Evolutionary conservation across 92 coral and sea anemone genomes (phyloP).

Genomic region (Phenganax stokvisi): DNA sequence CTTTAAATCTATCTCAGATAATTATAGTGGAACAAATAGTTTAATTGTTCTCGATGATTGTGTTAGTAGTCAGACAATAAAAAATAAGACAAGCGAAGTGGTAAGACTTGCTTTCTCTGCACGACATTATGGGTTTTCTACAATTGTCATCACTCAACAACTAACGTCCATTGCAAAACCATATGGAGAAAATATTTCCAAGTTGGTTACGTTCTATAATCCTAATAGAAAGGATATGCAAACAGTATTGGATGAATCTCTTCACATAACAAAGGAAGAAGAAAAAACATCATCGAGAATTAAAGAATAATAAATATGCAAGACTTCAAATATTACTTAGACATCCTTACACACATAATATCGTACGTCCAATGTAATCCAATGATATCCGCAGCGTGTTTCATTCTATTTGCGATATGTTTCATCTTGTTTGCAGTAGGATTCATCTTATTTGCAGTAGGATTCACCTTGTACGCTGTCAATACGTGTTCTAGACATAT

Average conservation of each 20-base stretch:
- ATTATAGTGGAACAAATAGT: background rate
- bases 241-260: background rate
- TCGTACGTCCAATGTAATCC: background rate
- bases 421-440: no score
- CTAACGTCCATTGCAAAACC: background rate
- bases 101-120: no score
- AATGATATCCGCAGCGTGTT: no score
- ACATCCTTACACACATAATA: conserved; percentile 4
- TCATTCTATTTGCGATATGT: no score
- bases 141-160: background rate
- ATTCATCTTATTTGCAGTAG: no score
- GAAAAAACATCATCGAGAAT: background rate
- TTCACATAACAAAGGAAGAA: background rate
- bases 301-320: conserved; percentile 5
- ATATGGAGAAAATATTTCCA: background rate
- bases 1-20: background rate
- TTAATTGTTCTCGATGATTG: background rate
- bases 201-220: background rate
- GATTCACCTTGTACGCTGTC: no score
- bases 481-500: no score
- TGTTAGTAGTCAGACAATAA: no score
- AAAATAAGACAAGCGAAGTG: no score
- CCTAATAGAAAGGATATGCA: background rate
- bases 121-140: background rate
- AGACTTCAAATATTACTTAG: background rate